Conservation (phyloP, 2,113 vertebrate species). For the Agapornis roseicollis region DNA sequence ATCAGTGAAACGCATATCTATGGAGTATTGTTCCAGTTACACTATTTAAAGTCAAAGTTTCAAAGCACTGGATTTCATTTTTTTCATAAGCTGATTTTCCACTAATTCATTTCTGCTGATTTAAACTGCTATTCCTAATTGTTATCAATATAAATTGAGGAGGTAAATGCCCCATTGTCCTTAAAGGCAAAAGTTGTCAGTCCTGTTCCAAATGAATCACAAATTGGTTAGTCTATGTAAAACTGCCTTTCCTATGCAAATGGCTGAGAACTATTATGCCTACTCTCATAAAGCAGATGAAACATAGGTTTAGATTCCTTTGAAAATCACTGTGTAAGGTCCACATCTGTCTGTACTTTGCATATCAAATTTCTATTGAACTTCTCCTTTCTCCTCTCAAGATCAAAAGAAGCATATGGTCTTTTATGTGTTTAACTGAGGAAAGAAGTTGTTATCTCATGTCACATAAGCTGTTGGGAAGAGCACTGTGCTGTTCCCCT, state of each 20-base stretch:
- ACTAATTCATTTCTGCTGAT: not conserved
- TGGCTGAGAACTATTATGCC: not conserved
- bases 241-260: not conserved
- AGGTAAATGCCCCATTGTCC: not conserved
- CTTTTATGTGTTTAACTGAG: slow-evolving; percentile 25
- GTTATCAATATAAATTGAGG: not conserved
- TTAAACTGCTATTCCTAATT: not conserved
- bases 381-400: not conserved
- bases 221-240: not conserved
- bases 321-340: not conserved
- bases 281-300: not conserved
- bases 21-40: not conserved
- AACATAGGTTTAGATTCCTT: not conserved
- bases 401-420: slow-evolving; percentile 38
- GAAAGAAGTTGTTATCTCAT: not conserved
- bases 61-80: not conserved
- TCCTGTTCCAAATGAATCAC: not conserved
- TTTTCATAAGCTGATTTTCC: not conserved
- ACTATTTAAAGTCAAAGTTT: not conserved
- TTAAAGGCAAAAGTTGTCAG: not conserved
- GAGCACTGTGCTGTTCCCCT: not conserved
- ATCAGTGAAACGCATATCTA: not conserved
- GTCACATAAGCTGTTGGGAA: not conserved
- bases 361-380: not conserved
- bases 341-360: not conserved